phyloP scores from a whole-genome alignment of 2,888 invertebrate species.

The Standfussiana lucernea region DNA sequence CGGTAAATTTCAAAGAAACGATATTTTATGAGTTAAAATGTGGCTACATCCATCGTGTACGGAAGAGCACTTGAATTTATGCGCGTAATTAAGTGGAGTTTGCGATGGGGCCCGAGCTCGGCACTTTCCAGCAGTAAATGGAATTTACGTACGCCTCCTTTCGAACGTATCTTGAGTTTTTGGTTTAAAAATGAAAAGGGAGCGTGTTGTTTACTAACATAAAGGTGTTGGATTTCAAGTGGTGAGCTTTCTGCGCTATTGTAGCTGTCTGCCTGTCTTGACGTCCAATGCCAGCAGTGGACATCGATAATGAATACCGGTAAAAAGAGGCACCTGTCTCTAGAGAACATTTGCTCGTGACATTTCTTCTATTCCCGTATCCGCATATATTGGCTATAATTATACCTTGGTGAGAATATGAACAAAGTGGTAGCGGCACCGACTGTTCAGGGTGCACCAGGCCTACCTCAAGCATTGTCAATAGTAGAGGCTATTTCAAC shows the following conservation, averaged over 20 bases:
- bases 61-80: slow-evolving; percentile 89
- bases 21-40: slow-evolving; percentile 86
- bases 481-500: background rate
- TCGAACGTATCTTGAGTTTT: slow-evolving; percentile 81
- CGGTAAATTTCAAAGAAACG: slow-evolving; percentile 73
- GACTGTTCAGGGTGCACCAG: background rate
- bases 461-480: background rate
- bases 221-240: slow-evolving; percentile 35
- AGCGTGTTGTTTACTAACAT: slow-evolving; percentile 60
- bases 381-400: too few relatives aligned
- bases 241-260: slow-evolving; percentile 19
- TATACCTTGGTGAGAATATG: too few relatives aligned
- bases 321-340: too few relatives aligned
- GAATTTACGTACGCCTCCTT: slow-evolving; percentile 90
- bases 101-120: slow-evolving; percentile 86
- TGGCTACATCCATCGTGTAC: slow-evolving; percentile 86
- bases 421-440: background rate
- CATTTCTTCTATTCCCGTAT: background rate
- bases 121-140: slow-evolving; percentile 90
- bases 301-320: too few relatives aligned
- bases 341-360: too few relatives aligned
- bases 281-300: too few relatives aligned
- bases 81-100: slow-evolving; percentile 90
- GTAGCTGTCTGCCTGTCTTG: background rate
- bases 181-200: slow-evolving; percentile 70